phyloP scores from a whole-genome alignment of 2,888 invertebrate species.

The Sesamia inferens region DNA sequence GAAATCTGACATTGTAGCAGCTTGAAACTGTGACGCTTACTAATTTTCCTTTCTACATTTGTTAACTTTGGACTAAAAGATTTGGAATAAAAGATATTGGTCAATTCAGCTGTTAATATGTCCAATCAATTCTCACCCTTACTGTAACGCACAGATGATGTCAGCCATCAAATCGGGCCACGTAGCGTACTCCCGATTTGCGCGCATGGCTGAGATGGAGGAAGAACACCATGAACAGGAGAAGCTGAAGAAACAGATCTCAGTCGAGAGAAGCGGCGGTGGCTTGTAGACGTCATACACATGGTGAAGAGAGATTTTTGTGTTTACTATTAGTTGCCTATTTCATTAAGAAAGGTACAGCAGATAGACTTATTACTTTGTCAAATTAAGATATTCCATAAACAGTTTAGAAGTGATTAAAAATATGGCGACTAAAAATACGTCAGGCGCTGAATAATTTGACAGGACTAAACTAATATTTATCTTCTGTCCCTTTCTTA shows the following conservation, averaged over 20 bases:
- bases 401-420: too few relatives aligned
- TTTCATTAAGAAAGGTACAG: too few relatives aligned
- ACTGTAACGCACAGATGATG: conserved; percentile 95
- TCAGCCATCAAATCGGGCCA: conserved; percentile 99
- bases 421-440: too few relatives aligned
- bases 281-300: conserved; percentile 92
- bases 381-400: too few relatives aligned
- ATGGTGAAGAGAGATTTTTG: conserved; percentile 45
- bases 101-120: neutral
- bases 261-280: conserved; percentile 98
- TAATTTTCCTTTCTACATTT: neutral
- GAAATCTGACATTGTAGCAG: too few relatives aligned
- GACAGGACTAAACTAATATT: too few relatives aligned
- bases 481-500: too few relatives aligned
- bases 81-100: neutral
- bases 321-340: neutral
- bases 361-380: too few relatives aligned
- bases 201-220: conserved; percentile 97
- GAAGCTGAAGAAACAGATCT: conserved; percentile 93
- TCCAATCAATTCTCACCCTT: conserved; percentile 8
- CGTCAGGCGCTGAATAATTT: too few relatives aligned
- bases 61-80: neutral
- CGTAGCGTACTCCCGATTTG: conserved; percentile 98
- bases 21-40: too few relatives aligned
- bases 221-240: conserved; percentile 95